phyloP scores from a whole-genome alignment of 1,140 invertebrate species.

The Hestina assimilis region DNA sequence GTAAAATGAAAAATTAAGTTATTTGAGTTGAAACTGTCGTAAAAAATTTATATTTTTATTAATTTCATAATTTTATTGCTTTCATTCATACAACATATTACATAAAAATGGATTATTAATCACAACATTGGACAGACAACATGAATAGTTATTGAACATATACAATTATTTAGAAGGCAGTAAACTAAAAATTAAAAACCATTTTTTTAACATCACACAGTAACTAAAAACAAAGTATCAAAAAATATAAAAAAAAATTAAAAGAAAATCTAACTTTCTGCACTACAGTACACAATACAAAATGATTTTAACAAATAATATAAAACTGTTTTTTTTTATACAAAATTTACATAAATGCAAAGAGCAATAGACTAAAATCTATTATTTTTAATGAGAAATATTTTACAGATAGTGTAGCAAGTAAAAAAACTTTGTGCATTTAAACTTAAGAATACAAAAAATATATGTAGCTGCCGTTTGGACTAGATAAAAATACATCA shows the following conservation, averaged over 20 bases:
- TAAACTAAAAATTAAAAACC: neutral
- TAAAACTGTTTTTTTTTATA: neutral
- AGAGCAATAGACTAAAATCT: neutral
- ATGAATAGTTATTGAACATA: neutral
- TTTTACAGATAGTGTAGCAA: neutral
- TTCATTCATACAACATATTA: neutral
- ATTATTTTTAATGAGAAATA: no score
- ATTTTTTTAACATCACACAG: no score
- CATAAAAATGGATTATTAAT: no score
- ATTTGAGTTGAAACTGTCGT: no score
- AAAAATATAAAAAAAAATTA: neutral
- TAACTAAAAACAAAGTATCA: no score
- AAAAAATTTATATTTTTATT: no score
- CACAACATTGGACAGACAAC: no score
- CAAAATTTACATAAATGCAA: neutral
- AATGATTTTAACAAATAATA: neutral
- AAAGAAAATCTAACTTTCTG: neutral
- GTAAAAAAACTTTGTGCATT: neutral
- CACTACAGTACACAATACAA: neutral
- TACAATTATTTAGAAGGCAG: neutral
- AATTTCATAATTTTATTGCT: constrained; percentile 1
- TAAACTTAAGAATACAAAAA: constrained; percentile 15
- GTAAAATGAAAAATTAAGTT: no score
- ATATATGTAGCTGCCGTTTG: constrained; percentile 42
- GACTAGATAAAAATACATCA: constrained; percentile 51